Evolutionary conservation across 2,888 invertebrate genomes (phyloP).

Genomic region (Macrophya alboannulata): DNA sequence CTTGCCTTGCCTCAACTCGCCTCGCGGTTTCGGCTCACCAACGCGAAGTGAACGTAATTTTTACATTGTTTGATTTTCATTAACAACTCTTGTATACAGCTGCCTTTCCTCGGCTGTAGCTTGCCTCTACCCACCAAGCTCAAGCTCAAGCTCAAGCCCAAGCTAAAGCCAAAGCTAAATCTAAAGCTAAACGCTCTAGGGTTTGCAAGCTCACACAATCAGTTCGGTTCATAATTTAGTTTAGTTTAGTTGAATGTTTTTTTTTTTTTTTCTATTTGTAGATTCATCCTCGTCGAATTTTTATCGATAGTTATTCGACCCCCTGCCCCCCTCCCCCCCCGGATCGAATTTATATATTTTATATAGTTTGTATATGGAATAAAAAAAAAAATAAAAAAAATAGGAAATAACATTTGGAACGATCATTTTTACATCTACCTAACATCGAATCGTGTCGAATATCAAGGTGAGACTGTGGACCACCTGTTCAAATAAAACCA

Average conservation of each 20-base stretch:
- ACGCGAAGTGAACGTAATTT: slow-evolving; percentile 76
- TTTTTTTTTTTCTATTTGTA: neutral
- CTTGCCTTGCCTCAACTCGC: too few relatives aligned
- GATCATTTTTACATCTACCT: neutral
- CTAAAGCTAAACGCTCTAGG: neutral
- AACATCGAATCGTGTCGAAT: neutral
- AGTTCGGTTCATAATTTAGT: slow-evolving; percentile 2
- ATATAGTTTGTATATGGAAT: too few relatives aligned
- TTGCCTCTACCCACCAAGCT: neutral
- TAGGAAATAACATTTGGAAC: neutral
- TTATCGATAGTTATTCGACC: neutral
- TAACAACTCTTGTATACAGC: slow-evolving; percentile 74
- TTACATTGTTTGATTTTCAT: slow-evolving; percentile 80
- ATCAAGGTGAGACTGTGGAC: slow-evolving; percentile 16
- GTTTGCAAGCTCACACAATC: neutral
- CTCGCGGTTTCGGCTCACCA: slow-evolving; percentile 64
- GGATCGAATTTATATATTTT: neutral
- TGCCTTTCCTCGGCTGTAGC: neutral
- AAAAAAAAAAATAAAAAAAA: neutral
- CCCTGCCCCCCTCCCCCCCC: too few relatives aligned
- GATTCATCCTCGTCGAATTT: neutral
- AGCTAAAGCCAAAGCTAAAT: neutral
- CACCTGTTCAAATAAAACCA: slow-evolving; percentile 33
- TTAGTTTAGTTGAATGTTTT: neutral
- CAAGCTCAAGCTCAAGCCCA: neutral